Conservation (phyloP, 1,140 invertebrate species). For the Dendroctonus ponderosae region DNA sequence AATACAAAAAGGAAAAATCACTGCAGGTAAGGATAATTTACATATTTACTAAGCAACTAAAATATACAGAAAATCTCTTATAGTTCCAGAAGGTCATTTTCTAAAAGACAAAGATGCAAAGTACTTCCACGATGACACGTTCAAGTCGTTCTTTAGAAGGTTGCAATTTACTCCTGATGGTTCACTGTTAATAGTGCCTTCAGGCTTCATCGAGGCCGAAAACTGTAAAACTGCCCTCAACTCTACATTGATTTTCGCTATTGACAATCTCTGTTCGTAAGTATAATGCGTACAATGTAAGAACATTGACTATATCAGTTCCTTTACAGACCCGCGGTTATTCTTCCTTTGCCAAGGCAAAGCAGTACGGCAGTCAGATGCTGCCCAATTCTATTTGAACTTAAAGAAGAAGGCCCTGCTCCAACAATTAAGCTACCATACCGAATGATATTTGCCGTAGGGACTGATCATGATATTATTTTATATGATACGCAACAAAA, state of each 20-base stretch:
- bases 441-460: slow-evolving; percentile 86
- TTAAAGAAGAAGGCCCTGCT: slow-evolving; percentile 58
- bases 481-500: slow-evolving; percentile 91
- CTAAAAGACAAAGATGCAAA: slow-evolving; percentile 63
- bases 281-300: neutral
- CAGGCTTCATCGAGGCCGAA: slow-evolving; percentile 70
- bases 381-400: slow-evolving; percentile 74
- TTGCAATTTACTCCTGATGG: slow-evolving; percentile 89
- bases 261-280: slow-evolving; percentile 72
- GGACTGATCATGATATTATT: slow-evolving; percentile 80
- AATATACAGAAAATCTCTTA: neutral
- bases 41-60: neutral
- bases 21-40: slow-evolving; percentile 40
- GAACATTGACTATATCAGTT: neutral
- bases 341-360: slow-evolving; percentile 77
- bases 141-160: slow-evolving; percentile 89
- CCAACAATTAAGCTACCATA: slow-evolving; percentile 70
- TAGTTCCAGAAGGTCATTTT: slow-evolving; percentile 57
- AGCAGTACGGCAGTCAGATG: slow-evolving; percentile 78
- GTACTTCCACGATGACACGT: slow-evolving; percentile 91
- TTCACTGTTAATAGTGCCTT: slow-evolving; percentile 80
- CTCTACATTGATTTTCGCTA: slow-evolving; percentile 78
- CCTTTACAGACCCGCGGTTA: slow-evolving; percentile 68
- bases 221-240: slow-evolving; percentile 63
- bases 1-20: slow-evolving; percentile 67